Evolutionary conservation across 2,113 vertebrate genomes (phyloP).

Genomic region (Uria aalge): DNA sequence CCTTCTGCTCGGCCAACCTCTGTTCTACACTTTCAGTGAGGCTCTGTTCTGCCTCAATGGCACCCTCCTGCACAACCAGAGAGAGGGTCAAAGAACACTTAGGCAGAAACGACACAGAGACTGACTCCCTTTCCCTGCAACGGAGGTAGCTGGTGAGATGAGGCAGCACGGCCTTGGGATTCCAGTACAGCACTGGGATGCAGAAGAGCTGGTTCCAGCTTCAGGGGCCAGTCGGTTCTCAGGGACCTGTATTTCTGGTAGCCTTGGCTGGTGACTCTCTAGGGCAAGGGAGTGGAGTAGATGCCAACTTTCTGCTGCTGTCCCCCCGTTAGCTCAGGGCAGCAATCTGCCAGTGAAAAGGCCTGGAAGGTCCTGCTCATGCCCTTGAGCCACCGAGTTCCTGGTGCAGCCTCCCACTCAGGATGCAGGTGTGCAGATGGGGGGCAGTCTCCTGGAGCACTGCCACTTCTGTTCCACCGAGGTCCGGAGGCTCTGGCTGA

Average conservation of each 20-base stretch:
- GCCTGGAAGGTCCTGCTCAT: neutral
- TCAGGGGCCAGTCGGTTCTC: neutral
- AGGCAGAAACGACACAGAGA: neutral
- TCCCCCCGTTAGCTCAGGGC: neutral
- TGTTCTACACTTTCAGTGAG: neutral
- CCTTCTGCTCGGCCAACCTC: neutral
- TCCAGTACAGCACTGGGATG: neutral
- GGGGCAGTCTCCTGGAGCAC: neutral
- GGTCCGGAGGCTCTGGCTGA: neutral
- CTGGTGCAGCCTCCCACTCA: neutral
- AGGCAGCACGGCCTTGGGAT: neutral
- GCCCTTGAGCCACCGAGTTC: neutral
- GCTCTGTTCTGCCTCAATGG: neutral
- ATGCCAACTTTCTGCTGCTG: neutral
- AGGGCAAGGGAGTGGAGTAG: neutral
- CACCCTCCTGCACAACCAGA: too few relatives aligned
- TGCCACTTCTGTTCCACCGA: neutral
- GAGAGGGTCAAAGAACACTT: neutral
- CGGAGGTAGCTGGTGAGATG: too few relatives aligned
- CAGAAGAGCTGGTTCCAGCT: neutral
- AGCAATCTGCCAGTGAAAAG: neutral
- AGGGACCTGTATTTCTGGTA: neutral
- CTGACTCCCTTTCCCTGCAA: neutral
- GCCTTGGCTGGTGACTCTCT: neutral
- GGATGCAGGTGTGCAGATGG: neutral